Percentiles rank a stretch among this genome's conserved stretches.
These are phyloP conservation scores for Mycetomoellerius zeteki DNA, from an alignment of 1,140 invertebrate species.

Conservation along the genomic window DNA sequence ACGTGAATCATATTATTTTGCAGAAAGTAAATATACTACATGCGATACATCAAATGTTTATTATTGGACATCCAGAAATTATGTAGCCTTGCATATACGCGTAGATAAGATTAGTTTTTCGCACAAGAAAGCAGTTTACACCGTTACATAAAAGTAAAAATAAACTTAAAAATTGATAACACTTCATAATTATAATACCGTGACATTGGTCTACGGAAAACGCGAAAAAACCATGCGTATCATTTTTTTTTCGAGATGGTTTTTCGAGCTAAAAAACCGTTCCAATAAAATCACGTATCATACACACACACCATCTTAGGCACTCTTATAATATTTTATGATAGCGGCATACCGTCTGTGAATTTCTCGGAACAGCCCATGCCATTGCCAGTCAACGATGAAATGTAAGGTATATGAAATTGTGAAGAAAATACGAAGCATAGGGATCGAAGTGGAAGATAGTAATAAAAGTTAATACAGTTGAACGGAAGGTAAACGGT, in stretches of 20 bases:
- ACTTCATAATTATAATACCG: background rate
- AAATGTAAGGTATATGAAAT: conserved; percentile 34
- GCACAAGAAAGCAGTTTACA: background rate
- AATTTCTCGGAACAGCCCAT: background rate
- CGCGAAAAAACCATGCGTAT: background rate
- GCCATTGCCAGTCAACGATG: conserved; percentile 12
- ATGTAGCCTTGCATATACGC: background rate
- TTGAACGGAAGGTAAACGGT: conserved; percentile 2
- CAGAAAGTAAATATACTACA: background rate
- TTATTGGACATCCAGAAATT: background rate
- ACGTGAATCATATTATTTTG: background rate
- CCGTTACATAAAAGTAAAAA: background rate
- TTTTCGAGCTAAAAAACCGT: background rate
- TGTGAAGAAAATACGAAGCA: conserved; percentile 3
- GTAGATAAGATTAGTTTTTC: background rate
- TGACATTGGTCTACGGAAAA: background rate
- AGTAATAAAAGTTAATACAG: conserved; percentile 48
- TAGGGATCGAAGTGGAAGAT: conserved; percentile 6
- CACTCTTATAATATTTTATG: background rate
- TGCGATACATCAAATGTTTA: background rate
- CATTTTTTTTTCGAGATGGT: background rate
- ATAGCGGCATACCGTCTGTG: background rate
- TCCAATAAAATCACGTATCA: background rate
- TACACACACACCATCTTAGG: background rate
- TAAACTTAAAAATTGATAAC: background rate